A percentile compares a stretch with the other conserved stretches of the same genome.
These are phyloP conservation scores for Hydropotes inermis DNA, from an alignment of 2,113 vertebrate genomes.

Conservation along the genomic window DNA sequence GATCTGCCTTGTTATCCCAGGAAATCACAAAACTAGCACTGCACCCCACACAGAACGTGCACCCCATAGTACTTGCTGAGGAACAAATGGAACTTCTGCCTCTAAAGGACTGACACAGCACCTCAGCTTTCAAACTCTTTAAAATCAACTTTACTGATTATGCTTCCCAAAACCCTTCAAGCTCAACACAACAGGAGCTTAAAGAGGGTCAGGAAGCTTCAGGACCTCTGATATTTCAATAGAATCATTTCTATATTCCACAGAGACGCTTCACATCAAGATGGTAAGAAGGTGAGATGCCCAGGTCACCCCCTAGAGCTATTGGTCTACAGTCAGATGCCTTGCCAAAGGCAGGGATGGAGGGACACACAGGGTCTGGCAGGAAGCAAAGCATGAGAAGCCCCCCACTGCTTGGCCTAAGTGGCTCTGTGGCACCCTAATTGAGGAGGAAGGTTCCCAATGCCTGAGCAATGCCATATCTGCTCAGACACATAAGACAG, in stretches of 20 bases:
- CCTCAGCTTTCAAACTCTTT: background rate
- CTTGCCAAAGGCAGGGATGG: background rate
- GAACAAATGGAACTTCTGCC: background rate
- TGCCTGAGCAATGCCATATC: background rate
- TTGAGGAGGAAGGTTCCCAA: background rate
- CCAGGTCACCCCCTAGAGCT: background rate
- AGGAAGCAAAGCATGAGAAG: background rate
- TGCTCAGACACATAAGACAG: background rate
- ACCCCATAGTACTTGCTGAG: background rate
- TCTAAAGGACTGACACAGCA: background rate
- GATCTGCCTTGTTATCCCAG: background rate
- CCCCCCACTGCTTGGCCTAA: too few relatives aligned
- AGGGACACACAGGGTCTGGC: background rate
- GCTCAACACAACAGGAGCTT: background rate
- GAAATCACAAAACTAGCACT: background rate
- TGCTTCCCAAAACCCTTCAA: background rate
- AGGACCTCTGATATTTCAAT: background rate
- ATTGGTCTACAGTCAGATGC: background rate
- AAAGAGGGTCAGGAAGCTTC: background rate
- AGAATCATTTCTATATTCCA: background rate
- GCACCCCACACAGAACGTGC: background rate
- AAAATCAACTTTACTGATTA: background rate
- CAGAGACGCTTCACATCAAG: background rate
- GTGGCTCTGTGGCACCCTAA: background rate
- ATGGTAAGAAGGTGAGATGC: background rate